phyloP scores from a whole-genome alignment of 2,888 invertebrate species.

The Melanotus villosus region DNA sequence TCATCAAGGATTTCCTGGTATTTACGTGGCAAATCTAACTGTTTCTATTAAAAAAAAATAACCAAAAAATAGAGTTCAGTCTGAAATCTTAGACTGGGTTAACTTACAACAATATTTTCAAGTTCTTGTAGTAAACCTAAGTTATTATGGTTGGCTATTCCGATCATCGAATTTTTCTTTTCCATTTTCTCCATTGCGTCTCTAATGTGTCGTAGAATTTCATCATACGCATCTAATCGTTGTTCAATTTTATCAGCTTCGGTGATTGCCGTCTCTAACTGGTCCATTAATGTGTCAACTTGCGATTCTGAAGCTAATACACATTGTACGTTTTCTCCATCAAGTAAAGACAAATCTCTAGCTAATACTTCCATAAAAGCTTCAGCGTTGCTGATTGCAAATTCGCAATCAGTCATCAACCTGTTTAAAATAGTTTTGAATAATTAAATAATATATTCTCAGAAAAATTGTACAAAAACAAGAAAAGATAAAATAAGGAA shows the following conservation, averaged over 20 bases:
- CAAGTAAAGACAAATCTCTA: conserved; percentile 86
- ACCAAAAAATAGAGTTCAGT: background rate
- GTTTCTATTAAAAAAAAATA: conserved; percentile 68
- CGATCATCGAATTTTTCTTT: conserved; percentile 89
- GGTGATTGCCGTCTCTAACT: conserved; percentile 82
- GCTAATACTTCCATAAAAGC: conserved; percentile 84
- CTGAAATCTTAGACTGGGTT: conserved; percentile 26
- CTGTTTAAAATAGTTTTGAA: too few species aligned
- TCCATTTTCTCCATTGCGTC: conserved; percentile 94
- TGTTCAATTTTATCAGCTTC: conserved; percentile 82
- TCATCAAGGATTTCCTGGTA: conserved; percentile 80
- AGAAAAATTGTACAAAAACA: too few species aligned
- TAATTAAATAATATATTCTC: too few species aligned
- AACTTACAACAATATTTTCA: conserved; percentile 81
- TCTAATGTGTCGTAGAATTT: conserved; percentile 85
- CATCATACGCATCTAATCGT: conserved; percentile 85
- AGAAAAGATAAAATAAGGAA: too few species aligned
- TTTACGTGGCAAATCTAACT: conserved; percentile 78
- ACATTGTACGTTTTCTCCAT: conserved; percentile 93
- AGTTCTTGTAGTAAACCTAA: conserved; percentile 84
- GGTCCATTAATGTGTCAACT: conserved; percentile 82
- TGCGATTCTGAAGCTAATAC: conserved; percentile 91
- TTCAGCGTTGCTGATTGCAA: conserved; percentile 91
- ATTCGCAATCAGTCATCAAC: conserved; percentile 87
- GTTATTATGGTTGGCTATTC: conserved; percentile 89